phyloP scores from a whole-genome alignment of 2,797 vertebrate genomes.

The Morelia viridis region DNA sequence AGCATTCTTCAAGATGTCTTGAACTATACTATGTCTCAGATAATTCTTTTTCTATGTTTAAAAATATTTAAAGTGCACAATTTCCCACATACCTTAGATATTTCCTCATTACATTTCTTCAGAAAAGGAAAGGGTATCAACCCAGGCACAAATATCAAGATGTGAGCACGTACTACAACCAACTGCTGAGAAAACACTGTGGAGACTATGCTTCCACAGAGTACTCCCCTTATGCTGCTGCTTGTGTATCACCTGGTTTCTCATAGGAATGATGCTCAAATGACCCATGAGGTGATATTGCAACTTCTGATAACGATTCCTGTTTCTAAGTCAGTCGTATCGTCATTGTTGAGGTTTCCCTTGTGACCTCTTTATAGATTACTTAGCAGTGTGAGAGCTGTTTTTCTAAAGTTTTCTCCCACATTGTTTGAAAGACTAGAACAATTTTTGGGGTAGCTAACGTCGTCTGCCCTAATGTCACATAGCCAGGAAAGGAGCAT shows the following conservation, averaged over 20 bases:
- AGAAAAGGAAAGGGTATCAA: not conserved
- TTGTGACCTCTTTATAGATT: not conserved
- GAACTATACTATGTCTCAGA: constrained; percentile 18
- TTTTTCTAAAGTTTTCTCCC: not conserved
- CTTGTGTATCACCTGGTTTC: not conserved
- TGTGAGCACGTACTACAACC: not conserved
- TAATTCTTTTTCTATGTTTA: not conserved
- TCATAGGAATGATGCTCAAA: not conserved
- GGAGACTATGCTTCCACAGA: not conserved
- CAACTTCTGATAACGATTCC: not conserved
- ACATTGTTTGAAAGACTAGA: not conserved
- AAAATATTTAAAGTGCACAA: not conserved
- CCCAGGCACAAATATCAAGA: constrained; percentile 32
- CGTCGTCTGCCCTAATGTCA: not conserved
- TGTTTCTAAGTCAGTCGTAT: too few species aligned
- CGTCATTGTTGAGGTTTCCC: not conserved
- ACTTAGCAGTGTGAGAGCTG: not conserved
- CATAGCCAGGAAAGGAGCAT: not conserved
- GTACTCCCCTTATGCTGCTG: not conserved
- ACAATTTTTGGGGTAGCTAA: not conserved
- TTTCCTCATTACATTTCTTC: not conserved
- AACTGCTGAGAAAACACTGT: constrained; percentile 8
- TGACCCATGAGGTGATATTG: not conserved
- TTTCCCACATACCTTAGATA: not conserved
- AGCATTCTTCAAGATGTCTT: constrained; percentile 24